A percentile compares a stretch with the other conserved stretches of the same genome.
Conservation (phyloP, 2,888 invertebrate genomes). For the Ichneumon xanthorius region DNA sequence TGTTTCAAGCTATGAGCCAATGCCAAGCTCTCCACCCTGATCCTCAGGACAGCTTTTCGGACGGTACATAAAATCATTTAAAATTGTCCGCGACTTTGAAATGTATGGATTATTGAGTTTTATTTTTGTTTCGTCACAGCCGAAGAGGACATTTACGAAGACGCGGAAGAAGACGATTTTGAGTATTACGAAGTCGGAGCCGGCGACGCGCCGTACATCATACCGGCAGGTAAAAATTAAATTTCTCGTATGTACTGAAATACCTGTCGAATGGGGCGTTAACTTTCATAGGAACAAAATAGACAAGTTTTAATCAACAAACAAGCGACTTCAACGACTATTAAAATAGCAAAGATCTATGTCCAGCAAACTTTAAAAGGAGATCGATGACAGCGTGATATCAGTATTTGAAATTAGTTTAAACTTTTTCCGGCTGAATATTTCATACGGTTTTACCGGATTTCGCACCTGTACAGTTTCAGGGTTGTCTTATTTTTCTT, state of each 20-base stretch:
- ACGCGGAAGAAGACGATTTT: conserved; percentile 85
- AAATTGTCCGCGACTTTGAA: neutral
- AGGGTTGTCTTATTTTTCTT: too few species aligned
- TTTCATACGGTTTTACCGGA: conserved; percentile 1
- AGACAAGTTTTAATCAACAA: neutral
- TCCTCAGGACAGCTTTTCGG: conserved; percentile 87
- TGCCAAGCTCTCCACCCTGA: conserved; percentile 94
- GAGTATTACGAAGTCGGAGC: conserved; percentile 85
- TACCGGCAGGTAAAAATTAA: conserved; percentile 77
- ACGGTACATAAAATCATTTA: conserved; percentile 78
- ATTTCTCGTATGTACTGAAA: neutral
- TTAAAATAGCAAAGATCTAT: neutral
- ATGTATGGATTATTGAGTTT: neutral
- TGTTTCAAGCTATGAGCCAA: conserved; percentile 91
- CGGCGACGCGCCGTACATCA: conserved; percentile 83
- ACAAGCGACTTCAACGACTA: neutral
- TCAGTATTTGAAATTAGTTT: neutral
- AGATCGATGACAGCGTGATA: neutral
- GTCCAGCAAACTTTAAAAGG: neutral
- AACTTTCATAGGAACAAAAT: neutral
- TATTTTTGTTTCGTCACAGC: conserved; percentile 70
- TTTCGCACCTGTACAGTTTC: too few species aligned
- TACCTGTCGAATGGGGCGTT: neutral
- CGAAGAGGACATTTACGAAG: conserved; percentile 86
- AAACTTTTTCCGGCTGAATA: neutral